Percentiles rank a stretch among this genome's conserved stretches.
phyloP scores from a whole-genome alignment of 2,888 invertebrate species.

The Calliopum simillimum region DNA sequence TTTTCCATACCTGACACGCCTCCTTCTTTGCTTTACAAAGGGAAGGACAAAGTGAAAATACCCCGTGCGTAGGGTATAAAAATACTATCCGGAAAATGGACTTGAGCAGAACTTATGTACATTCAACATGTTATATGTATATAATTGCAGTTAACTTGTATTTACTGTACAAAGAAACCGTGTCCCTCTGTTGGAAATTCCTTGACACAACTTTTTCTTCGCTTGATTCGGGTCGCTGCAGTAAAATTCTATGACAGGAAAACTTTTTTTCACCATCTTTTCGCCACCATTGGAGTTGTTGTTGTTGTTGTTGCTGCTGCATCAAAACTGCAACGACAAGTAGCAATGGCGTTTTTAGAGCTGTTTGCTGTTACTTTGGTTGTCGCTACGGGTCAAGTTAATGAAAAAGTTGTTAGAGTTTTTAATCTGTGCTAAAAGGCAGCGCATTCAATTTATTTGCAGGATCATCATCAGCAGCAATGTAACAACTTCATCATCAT shows the following conservation, averaged over 20 bases:
- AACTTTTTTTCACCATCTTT: conserved; percentile 1
- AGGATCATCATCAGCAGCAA: conserved; percentile 32
- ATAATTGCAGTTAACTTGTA: too few species aligned
- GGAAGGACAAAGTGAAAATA: too few species aligned
- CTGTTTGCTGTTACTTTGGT: neutral
- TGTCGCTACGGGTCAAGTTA: conserved; percentile 29
- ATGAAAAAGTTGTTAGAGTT: conserved; percentile 38
- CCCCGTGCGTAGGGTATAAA: too few species aligned
- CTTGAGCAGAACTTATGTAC: too few species aligned
- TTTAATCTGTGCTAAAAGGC: conserved; percentile 54
- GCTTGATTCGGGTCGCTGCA: conserved; percentile 7
- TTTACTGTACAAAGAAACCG: neutral
- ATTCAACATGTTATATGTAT: too few species aligned
- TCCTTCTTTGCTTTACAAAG: too few species aligned
- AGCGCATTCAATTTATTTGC: conserved; percentile 54
- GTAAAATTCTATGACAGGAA: conserved; percentile 21
- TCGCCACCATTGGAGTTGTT: neutral
- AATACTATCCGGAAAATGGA: too few species aligned
- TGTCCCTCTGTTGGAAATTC: neutral
- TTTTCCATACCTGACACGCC: too few species aligned
- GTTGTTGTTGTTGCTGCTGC: neutral
- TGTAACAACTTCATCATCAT: neutral
- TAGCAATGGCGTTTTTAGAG: neutral
- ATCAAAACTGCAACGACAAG: neutral
- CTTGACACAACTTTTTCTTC: neutral